Evolutionary conservation across 2,113 vertebrate genomes (phyloP).

Genomic region (Progne subis): DNA sequence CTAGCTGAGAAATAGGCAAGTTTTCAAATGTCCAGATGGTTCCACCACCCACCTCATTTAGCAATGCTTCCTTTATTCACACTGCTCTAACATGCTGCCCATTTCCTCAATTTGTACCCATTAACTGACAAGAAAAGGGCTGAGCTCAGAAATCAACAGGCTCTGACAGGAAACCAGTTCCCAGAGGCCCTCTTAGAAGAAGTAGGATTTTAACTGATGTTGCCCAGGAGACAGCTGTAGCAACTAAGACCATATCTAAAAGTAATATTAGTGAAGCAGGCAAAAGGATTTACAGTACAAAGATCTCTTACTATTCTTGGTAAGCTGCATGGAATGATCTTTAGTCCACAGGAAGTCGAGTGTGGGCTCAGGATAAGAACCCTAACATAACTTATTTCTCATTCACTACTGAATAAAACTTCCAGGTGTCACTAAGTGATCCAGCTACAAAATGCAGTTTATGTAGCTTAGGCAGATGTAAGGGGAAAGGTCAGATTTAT

Average conservation of each 20-base stretch:
- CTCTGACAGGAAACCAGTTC: conserved; percentile 58
- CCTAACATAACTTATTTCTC: background rate
- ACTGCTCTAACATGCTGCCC: conserved; percentile 55
- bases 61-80: conserved; percentile 66
- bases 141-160: conserved; percentile 62
- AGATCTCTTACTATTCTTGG: conserved; percentile 25
- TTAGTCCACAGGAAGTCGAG: background rate
- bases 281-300: conserved; percentile 40
- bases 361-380: background rate
- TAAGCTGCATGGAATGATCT: background rate
- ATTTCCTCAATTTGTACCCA: conserved; percentile 69
- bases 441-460: background rate
- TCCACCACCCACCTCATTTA: conserved; percentile 67
- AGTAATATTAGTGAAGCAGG: conserved; percentile 30
- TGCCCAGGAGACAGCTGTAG: conserved; percentile 57
- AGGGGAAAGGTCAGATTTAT: background rate
- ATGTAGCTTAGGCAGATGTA: background rate
- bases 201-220: conserved; percentile 54
- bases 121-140: conserved; percentile 58
- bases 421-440: background rate
- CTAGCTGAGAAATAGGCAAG: conserved; percentile 66
- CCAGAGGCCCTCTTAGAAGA: conserved; percentile 32
- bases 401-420: background rate
- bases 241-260: background rate
- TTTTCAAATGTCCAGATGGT: conserved; percentile 72